Base-by-base conservation (phyloP, 2,797 vertebrate genomes). In the Scyliorhinus canicula region DNA sequence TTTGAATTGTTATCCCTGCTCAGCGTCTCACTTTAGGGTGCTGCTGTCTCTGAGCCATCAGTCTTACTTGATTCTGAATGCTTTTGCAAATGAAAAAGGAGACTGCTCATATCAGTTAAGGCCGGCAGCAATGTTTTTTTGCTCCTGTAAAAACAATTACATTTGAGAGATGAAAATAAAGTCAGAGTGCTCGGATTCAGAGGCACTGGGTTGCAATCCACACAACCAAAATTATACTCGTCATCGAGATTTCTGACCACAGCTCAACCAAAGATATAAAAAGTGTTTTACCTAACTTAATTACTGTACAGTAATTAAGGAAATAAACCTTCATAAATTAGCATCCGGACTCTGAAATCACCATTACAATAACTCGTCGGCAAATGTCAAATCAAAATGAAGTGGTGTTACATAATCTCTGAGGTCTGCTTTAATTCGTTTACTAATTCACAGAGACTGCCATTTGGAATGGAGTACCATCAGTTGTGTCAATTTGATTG, bases 81-180 rank as follows among this genome's bases (percentile, higher is more conserved):
- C 93, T 94, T 52, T 52, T 52, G 91, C 91, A 55, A 94, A 94
- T 94, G 44, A 71, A 94, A 94, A 74, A 60, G 65, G 8, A 94
- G 74, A 94, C 74, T 94, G 67, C 67, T 55, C 7, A 12, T 71
- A 35, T 93, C 47, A 35, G 6, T 94, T 94, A 71, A 71, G 16
- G 65, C 93, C 28, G 71, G 93, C 67, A 94, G 67, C 44, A 94
- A 74, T 69, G 31, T 74, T 52, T 44, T 82, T 47, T 94, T 94
- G 12, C 65, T 94, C 6, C 67, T 52, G 50, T 71, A 21, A 35
- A 93, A 93, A n/a, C 67, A 71, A 71, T 94, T 52, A 52, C 65
- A 74, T 35, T 52, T 94, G 67, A 52, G 47, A 31, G 44, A 47
- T 93, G 65, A 50, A 50, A 74, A 28, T 71, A 35, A 71, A 69